Conservation (phyloP, 2,797 vertebrate species). For the Avahi laniger region DNA sequence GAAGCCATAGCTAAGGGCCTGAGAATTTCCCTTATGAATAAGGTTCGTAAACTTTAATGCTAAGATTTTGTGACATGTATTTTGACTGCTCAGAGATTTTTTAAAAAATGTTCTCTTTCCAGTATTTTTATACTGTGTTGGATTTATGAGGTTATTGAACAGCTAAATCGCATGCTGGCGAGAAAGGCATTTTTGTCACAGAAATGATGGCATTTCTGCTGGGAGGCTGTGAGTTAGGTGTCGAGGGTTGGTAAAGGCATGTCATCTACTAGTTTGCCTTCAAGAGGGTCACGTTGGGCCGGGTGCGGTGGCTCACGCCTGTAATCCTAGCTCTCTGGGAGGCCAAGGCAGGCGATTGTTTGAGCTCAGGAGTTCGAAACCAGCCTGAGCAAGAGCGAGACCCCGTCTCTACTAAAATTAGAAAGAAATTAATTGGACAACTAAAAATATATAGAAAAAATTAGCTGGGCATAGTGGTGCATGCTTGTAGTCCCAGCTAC, state of each 20-base stretch:
- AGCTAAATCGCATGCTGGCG: background rate
- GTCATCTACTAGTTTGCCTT: background rate
- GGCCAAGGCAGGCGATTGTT: too few species aligned
- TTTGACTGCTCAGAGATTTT: slow-evolving; percentile 11
- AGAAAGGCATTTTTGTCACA: slow-evolving; percentile 5
- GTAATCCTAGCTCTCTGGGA: too few species aligned
- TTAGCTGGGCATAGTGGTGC: too few species aligned
- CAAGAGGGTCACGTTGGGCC: too few species aligned
- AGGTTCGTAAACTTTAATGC: slow-evolving; percentile 23
- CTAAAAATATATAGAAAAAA: too few species aligned
- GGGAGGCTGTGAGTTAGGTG: background rate
- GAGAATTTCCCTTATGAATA: background rate
- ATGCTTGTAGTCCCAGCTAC: too few species aligned
- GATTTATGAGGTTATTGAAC: background rate
- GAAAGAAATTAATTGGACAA: too few species aligned
- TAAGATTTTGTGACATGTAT: background rate
- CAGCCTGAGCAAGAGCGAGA: too few species aligned
- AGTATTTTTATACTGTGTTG: background rate
- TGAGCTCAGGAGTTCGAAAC: too few species aligned
- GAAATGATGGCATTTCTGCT: background rate
- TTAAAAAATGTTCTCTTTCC: slow-evolving; percentile 9
- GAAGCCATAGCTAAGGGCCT: background rate
- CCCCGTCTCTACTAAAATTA: too few species aligned
- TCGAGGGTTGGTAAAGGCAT: background rate
- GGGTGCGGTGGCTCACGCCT: too few species aligned